These are phyloP conservation scores for Lithophane socia DNA, from an alignment of 2,888 invertebrate genomes.

Conservation along the genomic window DNA sequence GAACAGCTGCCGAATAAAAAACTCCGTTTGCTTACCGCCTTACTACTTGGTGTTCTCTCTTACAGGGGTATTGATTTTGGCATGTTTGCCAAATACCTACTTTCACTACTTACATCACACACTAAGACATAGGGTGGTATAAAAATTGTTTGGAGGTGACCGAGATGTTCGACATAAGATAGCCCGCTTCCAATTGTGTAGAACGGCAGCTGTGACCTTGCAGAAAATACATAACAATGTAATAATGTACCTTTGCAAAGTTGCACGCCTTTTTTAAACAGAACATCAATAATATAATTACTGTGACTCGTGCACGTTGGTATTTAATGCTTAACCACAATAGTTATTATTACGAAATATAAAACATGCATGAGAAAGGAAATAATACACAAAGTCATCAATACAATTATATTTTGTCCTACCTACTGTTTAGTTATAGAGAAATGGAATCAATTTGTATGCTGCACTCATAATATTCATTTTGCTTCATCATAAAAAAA, in stretches of 20 bases:
- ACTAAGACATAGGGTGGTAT: constrained; percentile 7
- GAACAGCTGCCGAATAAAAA: constrained; percentile 7
- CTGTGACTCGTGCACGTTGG: neutral
- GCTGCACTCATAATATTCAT: neutral
- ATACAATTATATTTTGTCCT: constrained; percentile 11
- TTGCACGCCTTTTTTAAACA: constrained; percentile 24
- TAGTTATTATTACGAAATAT: constrained; percentile 17
- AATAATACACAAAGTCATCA: neutral
- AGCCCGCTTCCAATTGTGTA: neutral
- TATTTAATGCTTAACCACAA: constrained; percentile 1
- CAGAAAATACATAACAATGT: constrained; percentile 16
- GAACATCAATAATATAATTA: constrained; percentile 23
- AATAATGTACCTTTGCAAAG: constrained; percentile 24
- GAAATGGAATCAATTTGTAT: constrained; percentile 8
- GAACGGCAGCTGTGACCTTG: constrained; percentile 36
- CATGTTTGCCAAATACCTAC: constrained; percentile 37
- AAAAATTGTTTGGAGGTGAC: neutral
- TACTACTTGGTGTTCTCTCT: neutral
- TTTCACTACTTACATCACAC: constrained; percentile 18
- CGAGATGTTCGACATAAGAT: constrained; percentile 15
- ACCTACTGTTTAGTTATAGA: neutral
- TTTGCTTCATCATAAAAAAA: neutral
- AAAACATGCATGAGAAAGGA: neutral
- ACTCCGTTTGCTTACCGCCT: constrained; percentile 8
- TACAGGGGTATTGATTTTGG: constrained; percentile 39